These are phyloP conservation scores for Rynchops niger DNA, from an alignment of 2,113 vertebrate genomes.

Conservation along the genomic window DNA sequence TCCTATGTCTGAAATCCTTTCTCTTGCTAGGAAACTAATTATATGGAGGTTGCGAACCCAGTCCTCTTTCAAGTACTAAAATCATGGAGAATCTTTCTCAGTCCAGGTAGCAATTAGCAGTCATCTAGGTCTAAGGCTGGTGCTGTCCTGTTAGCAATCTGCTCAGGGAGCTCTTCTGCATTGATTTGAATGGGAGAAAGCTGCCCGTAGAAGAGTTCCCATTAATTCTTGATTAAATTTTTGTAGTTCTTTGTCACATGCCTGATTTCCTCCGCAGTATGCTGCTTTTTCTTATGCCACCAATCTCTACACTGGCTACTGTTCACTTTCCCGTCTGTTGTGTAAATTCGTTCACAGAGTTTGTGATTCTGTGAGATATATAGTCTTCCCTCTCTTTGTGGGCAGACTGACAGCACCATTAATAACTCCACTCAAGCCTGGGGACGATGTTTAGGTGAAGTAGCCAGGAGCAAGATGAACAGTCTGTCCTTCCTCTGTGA, in stretches of 20 bases:
- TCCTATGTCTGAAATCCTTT: not conserved
- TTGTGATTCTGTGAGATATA: not conserved
- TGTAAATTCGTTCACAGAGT: not conserved
- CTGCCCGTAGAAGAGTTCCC: not conserved
- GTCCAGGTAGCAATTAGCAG: constrained; percentile 24
- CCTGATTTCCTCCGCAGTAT: not conserved
- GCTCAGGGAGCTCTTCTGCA: not conserved
- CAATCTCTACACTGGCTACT: not conserved
- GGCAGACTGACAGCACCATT: not conserved
- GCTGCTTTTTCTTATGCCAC: not conserved
- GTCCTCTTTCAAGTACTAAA: not conserved
- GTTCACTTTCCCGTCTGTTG: not conserved
- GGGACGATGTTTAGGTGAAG: not conserved
- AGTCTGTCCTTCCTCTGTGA: not conserved
- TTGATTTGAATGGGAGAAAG: not conserved
- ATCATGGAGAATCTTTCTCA: not conserved
- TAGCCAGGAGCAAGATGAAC: accelerated
- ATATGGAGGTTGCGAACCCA: not conserved
- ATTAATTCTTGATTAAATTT: not conserved
- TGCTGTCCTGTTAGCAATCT: not conserved
- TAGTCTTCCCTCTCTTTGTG: not conserved
- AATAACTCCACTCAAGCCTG: not conserved
- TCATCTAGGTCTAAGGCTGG: not conserved
- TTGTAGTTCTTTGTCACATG: not conserved
- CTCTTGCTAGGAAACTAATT: constrained; percentile 24